Base-by-base conservation (phyloP, 2,888 invertebrate species). In the Drosophila melanosoma region DNA sequence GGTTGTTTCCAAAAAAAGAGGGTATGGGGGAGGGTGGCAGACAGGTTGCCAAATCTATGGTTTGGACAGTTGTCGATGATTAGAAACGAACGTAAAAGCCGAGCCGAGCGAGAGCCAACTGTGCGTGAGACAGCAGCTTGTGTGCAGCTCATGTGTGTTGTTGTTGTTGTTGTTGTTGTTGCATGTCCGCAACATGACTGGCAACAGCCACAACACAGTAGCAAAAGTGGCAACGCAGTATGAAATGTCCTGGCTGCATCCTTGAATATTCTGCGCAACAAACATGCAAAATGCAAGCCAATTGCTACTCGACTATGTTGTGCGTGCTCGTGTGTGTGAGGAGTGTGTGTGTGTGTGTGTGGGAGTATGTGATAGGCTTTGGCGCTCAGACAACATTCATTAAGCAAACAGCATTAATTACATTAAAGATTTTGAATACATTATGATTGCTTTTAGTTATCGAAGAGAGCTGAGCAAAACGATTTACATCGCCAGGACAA, bases 321-420 rank as follows among this genome's bases (percentile, higher is more conserved):
- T 48, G 8, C 58, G n/a, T 62, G 33, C n/a, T n/a, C 7, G 42
- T 7, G 12, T 54, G 10, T 58, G 20, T 54, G 38, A n/a, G 1
- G 32, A 17, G 23, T 12, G 11, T 64, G 60, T 65, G 52, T n/a
- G 33, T 17, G 42, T 7, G 12, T 54, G 10, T 58, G 20, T 54
- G 38, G 1, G 32, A 17, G 23, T 12, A 10, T 64, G 60, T 65
- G 52, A 45, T 51, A 36, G 51, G 60, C 64, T 62, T 54, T 58
- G 56, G 51, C 40, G 72, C 73, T 71, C 73, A 70, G 75, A 84
- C 81, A 73, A 89, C 69, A 82, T 85, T 87, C 89, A 82, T 84
- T 85, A 77, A 89, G 74, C 90, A 89, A 89, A 83, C 81, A 88
- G 79, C 90, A 90, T 89, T 87, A 87, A 87, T 87, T 87, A 90